Percentiles rank a stretch among this genome's conserved stretches.
phyloP scores from a whole-genome alignment of 2,888 invertebrate genomes.

The Stenichneumon culpator region DNA sequence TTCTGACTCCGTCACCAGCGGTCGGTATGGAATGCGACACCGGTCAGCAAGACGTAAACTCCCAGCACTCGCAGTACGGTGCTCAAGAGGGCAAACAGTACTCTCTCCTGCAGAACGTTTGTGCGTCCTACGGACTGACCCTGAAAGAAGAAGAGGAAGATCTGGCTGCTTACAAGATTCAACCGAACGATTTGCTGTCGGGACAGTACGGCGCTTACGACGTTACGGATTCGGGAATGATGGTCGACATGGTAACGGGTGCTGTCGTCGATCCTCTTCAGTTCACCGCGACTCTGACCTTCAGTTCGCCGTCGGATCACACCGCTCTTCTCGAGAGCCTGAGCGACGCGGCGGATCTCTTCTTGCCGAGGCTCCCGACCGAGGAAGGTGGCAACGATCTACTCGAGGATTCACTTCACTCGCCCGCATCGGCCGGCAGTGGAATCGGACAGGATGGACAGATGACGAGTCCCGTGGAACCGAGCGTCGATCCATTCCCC shows the following conservation, averaged over 20 bases:
- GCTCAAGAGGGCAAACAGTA: constrained; percentile 89
- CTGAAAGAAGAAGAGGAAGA: constrained; percentile 92
- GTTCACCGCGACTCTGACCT: constrained; percentile 93
- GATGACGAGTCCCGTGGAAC: constrained; percentile 89
- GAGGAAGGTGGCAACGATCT: constrained; percentile 89
- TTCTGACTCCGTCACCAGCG: constrained; percentile 89
- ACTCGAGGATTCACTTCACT: constrained; percentile 89
- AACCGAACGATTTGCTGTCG: constrained; percentile 88
- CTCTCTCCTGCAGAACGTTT: constrained; percentile 91
- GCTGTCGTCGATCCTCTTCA: constrained; percentile 93
- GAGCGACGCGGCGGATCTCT: constrained; percentile 93
- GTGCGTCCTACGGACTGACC: constrained; percentile 91
- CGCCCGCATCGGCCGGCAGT: constrained; percentile 87
- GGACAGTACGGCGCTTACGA: constrained; percentile 89
- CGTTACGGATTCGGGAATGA: constrained; percentile 90
- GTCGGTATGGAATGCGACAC: constrained; percentile 92
- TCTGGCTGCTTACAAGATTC: constrained; percentile 91
- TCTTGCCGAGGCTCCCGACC: constrained; percentile 90
- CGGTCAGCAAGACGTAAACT: constrained; percentile 88
- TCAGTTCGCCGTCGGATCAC: constrained; percentile 92
- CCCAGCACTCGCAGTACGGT: constrained; percentile 80
- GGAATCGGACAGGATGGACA: constrained; percentile 82
- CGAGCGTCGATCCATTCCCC: constrained; percentile 90
- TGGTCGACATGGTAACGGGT: constrained; percentile 92
- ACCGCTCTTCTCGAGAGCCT: constrained; percentile 90